Percentiles rank a stretch among this genome's conserved stretches.
Conservation (phyloP, 1,140 invertebrate species). For the Temnothorax nylanderi region DNA sequence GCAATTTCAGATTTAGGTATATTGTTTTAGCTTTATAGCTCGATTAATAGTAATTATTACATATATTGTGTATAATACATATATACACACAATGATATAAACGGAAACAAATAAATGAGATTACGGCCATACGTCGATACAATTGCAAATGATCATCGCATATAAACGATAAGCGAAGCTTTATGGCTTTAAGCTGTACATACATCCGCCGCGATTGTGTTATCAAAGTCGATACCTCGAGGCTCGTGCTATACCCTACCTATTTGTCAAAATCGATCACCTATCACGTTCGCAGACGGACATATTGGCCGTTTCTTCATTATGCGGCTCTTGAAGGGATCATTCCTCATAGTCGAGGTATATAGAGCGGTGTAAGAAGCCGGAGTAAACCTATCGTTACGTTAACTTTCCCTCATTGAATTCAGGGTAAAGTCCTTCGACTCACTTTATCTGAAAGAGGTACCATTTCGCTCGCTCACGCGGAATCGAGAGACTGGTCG, state of each 20-base stretch:
- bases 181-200: neutral
- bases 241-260: neutral
- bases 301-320: neutral
- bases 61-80: no score
- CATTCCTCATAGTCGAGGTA: neutral
- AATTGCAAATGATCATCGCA: neutral
- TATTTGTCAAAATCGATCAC: conserved; percentile 41
- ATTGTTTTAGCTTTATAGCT: neutral
- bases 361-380: neutral
- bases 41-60: neutral
- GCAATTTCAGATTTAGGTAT: neutral
- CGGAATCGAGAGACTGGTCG: neutral
- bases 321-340: neutral
- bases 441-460: neutral
- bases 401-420: neutral
- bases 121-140: neutral
- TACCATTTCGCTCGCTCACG: neutral
- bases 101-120: conserved; percentile 10
- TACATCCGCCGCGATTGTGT: neutral
- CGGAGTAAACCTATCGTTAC: neutral
- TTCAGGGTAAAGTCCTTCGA: neutral
- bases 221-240: neutral
- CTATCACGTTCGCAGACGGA: neutral
- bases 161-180: neutral
- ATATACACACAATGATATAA: neutral